A percentile compares a stretch with the other conserved stretches of the same genome.
Conservation (phyloP, 2,888 invertebrate species). For the Rapana venosa region DNA sequence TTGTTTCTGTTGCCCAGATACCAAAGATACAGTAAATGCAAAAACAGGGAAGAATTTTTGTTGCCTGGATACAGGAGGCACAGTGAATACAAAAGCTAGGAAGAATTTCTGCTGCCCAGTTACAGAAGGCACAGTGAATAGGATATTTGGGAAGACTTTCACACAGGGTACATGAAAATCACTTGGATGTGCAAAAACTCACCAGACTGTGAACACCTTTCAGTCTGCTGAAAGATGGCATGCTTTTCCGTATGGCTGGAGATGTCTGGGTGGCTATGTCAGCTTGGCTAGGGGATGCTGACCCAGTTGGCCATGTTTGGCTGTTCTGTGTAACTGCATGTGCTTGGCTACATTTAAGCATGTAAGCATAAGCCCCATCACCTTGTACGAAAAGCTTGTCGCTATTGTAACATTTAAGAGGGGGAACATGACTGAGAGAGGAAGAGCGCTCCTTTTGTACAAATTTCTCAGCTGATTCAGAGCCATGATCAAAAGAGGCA, state of each 20-base stretch:
- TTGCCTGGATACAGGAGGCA: too few relatives aligned
- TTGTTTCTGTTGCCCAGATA: too few relatives aligned
- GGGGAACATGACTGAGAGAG: constrained; percentile 44
- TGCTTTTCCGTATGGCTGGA: constrained; percentile 46
- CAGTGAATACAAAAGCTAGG: too few relatives aligned
- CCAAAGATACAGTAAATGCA: too few relatives aligned
- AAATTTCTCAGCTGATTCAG: not conserved
- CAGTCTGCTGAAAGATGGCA: constrained; percentile 23
- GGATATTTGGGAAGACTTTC: too few relatives aligned
- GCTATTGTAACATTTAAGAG: not conserved
- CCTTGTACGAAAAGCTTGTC: constrained; percentile 40
- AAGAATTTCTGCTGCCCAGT: too few relatives aligned
- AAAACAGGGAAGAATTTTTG: too few relatives aligned
- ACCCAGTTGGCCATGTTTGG: constrained; percentile 33
- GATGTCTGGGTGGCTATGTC: constrained; percentile 52
- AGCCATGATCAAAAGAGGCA: constrained; percentile 41
- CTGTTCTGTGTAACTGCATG: constrained; percentile 27
- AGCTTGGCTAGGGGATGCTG: constrained; percentile 36
- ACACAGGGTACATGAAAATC: too few relatives aligned
- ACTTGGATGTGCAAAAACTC: not conserved
- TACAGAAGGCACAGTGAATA: too few relatives aligned
- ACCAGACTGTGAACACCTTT: constrained; percentile 27
- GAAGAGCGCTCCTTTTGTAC: constrained; percentile 45
- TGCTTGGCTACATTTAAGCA: constrained; percentile 28
- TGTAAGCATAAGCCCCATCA: constrained; percentile 40